Percentiles rank a stretch among this genome's conserved stretches.
Conservation (phyloP, 1,140 invertebrate genomes). For the Euschistus heros region DNA sequence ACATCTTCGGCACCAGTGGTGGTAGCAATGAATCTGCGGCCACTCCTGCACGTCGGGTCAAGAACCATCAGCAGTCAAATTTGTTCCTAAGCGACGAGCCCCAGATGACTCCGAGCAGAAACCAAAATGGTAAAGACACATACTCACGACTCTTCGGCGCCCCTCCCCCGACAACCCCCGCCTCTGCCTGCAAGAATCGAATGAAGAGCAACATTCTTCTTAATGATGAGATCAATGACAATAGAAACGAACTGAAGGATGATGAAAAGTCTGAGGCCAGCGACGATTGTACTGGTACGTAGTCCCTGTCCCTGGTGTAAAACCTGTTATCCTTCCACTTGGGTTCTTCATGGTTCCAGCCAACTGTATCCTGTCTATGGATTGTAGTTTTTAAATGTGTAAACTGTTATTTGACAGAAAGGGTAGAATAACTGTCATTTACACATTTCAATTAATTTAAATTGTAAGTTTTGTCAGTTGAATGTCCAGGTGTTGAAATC, state of each 20-base stretch:
- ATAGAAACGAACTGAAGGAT: background rate
- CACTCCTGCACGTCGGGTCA: conserved; percentile 33
- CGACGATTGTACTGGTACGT: background rate
- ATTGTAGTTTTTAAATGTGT: too few species aligned
- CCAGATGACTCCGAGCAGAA: conserved; percentile 10
- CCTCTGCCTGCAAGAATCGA: conserved; percentile 17
- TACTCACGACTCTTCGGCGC: conserved; percentile 26
- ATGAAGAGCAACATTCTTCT: conserved; percentile 25
- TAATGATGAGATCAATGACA: background rate
- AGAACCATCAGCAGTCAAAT: conserved; percentile 28
- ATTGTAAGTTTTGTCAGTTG: too few species aligned
- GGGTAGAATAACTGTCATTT: too few species aligned
- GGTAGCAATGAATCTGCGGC: conserved; percentile 29
- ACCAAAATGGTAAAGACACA: conserved; percentile 27
- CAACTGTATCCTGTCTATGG: too few species aligned
- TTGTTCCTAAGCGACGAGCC: conserved; percentile 22
- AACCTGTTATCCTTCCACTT: too few species aligned
- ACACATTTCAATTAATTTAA: too few species aligned
- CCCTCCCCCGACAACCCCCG: conserved; percentile 14
- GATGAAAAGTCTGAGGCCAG: background rate
- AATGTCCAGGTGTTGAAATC: too few species aligned
- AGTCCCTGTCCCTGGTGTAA: background rate
- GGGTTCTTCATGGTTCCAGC: too few species aligned
- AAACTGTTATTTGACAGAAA: too few species aligned
- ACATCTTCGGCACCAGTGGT: conserved; percentile 42